Evolutionary conservation across 1,140 invertebrate genomes (phyloP), one percentile per base, ranked within the genome.

Genomic region (Temnothorax curvispinosus): DNA sequence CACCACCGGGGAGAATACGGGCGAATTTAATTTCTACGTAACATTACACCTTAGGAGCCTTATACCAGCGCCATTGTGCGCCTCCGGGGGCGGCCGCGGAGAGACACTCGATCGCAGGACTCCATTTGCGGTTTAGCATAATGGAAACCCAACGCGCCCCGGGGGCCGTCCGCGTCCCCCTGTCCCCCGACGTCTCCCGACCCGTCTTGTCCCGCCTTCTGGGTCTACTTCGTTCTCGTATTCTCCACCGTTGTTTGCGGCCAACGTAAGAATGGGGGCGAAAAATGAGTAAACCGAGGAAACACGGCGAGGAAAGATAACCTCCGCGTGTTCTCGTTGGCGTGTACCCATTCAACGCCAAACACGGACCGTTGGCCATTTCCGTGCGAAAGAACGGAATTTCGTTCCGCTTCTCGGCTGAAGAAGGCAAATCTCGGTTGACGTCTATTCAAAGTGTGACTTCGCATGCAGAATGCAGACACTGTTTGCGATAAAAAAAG

Each of bases 111-210:
- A 95, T 95, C 94, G 94, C 93, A 94, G 94, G 94, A 95, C 94
- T 95, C 94, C 95, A 95, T 95, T 95, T 95, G 94, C 94, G 94
- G 94, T 95, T 95, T 95, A 95, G 94, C 94, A 95, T 95, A 95
- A 95, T 95, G 94, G 94, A 94, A 95, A 95, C 94, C 93, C 92
- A 94, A 95, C 93, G 94, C 94, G 93, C 91, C 91, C 92, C 90
- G 86, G 89, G 91, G 92, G 93, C 93, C 88, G 77, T 78, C 85
- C 86, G 71, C 72, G 78, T 69, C 85, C 71, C 78, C 78, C 58
- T 75, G 72, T 78, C 38, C 81, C 76, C 74, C 88, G 88, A 86
- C 88, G 86, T 84, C 62, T 74, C 27, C 27, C 86, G 52, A 84
- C 78, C 82, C 67, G 52, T 76, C 69, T 76, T 62, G 75, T 56